phyloP scores from a whole-genome alignment of 2,113 vertebrate genomes.

The Ailurus styani region DNA sequence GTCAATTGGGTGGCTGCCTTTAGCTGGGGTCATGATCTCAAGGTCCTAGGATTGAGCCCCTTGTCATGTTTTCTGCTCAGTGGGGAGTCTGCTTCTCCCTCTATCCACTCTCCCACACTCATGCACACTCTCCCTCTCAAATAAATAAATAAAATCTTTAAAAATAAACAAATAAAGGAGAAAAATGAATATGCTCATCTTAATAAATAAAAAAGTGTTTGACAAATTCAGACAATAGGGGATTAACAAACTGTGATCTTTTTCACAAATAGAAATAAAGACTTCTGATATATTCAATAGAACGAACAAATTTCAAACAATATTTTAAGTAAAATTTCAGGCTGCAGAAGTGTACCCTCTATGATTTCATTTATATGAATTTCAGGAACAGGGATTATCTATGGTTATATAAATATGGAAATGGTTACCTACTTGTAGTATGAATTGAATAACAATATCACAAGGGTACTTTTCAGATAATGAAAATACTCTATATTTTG shows the following conservation, averaged over 20 bases:
- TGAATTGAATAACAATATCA: neutral
- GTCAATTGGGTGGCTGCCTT: too few species aligned
- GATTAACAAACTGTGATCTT: neutral
- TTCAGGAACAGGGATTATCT: neutral
- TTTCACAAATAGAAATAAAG: neutral
- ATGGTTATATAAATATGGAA: neutral
- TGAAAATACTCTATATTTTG: neutral
- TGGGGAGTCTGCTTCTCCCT: too few species aligned
- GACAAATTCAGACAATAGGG: neutral
- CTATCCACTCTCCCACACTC: too few species aligned
- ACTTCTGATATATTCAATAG: neutral
- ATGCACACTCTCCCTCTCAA: too few species aligned
- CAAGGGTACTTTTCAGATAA: neutral
- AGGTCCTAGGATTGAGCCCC: too few species aligned
- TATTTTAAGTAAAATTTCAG: neutral
- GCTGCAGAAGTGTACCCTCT: neutral
- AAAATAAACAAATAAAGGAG: too few species aligned
- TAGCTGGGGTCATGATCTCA: too few species aligned
- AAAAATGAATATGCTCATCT: neutral
- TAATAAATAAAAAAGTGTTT: neutral
- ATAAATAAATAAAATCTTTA: too few species aligned
- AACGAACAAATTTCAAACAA: neutral
- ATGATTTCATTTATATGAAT: neutral
- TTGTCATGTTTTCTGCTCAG: too few species aligned
- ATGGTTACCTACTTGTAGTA: neutral